Evolutionary conservation across 2,113 vertebrate genomes (phyloP).

Genomic region (Addax nasomaculatus): DNA sequence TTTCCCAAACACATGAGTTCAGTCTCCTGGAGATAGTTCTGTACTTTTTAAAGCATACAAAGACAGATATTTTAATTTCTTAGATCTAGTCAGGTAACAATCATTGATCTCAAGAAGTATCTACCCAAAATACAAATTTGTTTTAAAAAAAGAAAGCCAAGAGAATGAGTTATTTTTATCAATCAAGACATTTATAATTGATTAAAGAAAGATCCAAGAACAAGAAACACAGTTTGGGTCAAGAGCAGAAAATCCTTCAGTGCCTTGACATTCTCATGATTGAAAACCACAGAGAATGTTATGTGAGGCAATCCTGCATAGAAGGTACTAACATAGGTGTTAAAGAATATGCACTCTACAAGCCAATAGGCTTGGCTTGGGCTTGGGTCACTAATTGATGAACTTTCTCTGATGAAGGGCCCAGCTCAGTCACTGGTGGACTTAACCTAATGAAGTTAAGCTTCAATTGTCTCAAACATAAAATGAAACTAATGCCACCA

Average conservation of each 20-base stretch:
- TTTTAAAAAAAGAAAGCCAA: neutral
- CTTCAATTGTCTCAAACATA: neutral
- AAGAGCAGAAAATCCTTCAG: neutral
- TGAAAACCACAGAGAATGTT: neutral
- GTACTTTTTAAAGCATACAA: neutral
- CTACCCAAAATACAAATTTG: neutral
- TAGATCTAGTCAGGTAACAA: neutral
- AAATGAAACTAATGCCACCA: neutral
- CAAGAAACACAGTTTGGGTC: neutral
- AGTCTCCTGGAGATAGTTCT: neutral
- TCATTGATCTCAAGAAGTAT: neutral
- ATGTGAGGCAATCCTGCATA: neutral
- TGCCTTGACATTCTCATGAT: neutral
- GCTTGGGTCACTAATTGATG: neutral
- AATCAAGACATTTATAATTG: neutral
- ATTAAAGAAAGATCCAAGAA: neutral
- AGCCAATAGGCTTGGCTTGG: neutral
- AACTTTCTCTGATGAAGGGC: neutral
- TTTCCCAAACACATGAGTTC: neutral
- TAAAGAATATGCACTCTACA: fast-evolving
- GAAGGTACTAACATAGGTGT: fast-evolving
- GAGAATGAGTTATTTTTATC: neutral
- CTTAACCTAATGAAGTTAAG: neutral
- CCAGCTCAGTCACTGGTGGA: neutral
- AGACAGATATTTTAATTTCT: neutral